Evolutionary conservation across 2,888 invertebrate species (phyloP).

Genomic region (Criorhina ranunculi): DNA sequence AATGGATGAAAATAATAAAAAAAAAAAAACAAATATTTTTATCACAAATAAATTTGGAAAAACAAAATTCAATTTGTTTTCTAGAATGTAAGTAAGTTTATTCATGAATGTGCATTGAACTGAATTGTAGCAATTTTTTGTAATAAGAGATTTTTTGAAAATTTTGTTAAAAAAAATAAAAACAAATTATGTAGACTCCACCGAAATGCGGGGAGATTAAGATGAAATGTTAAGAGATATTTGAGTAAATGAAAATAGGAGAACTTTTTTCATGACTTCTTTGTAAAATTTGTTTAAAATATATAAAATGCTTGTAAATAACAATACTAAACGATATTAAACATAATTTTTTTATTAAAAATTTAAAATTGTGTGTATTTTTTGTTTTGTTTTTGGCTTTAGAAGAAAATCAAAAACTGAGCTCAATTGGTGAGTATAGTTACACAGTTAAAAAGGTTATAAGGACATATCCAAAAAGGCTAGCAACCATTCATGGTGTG

Average conservation of each 20-base stretch:
- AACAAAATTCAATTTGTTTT: constrained; percentile 13
- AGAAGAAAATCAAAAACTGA: no score
- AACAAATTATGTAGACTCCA: constrained; percentile 30
- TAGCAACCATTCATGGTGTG: no score
- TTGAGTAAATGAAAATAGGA: constrained; percentile 45
- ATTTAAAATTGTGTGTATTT: constrained; percentile 32
- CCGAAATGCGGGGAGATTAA: constrained; percentile 33
- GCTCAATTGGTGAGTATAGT: no score
- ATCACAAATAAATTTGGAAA: constrained; percentile 36
- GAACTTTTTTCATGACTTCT: constrained; percentile 68
- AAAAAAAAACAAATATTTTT: constrained; percentile 39
- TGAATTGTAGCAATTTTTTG: constrained; percentile 70
- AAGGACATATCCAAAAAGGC: no score
- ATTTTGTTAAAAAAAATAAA: constrained; percentile 55
- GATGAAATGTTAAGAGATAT: constrained; percentile 64
- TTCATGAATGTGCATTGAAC: constrained; percentile 73
- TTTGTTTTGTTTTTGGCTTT: no score
- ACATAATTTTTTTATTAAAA: constrained; percentile 73
- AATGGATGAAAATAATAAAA: constrained; percentile 48
- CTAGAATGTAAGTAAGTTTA: constrained; percentile 50
- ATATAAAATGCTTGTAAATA: constrained; percentile 73
- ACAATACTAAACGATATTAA: constrained; percentile 72
- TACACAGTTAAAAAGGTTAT: no score
- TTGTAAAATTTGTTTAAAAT: constrained; percentile 71
- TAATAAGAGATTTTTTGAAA: constrained; percentile 53